phyloP scores from a whole-genome alignment of 2,888 invertebrate species.

The Cepaea hortensis region DNA sequence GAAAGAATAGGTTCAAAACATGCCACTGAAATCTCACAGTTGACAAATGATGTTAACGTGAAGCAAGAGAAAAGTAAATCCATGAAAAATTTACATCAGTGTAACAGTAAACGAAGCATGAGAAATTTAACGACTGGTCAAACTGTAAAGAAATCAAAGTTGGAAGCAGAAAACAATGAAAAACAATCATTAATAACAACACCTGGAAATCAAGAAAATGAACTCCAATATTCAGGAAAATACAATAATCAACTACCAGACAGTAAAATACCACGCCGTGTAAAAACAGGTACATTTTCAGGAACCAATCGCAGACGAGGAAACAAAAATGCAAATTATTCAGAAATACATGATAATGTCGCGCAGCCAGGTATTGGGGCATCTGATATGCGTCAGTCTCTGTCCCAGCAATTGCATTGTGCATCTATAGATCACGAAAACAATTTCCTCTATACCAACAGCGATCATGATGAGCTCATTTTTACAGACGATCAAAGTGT shows the following conservation, averaged over 20 bases:
- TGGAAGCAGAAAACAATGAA: too few species aligned
- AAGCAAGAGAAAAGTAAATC: too few species aligned
- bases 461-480: neutral
- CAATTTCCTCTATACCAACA: neutral
- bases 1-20: too few species aligned
- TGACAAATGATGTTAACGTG: too few species aligned
- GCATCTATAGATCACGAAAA: neutral
- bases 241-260: neutral
- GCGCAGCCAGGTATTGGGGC: neutral
- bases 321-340: conserved; percentile 10
- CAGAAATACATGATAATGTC: neutral
- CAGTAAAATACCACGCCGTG: neutral
- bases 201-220: too few species aligned
- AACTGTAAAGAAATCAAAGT: too few species aligned
- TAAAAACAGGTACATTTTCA: neutral
- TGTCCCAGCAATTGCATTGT: neutral
- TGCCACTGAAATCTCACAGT: too few species aligned
- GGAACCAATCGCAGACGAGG: neutral
- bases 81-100: too few species aligned
- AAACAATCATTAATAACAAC: too few species aligned
- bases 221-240: too few species aligned
- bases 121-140: too few species aligned
- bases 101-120: too few species aligned
- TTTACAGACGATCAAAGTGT: neutral
- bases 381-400: neutral